Evolutionary conservation across 2,113 vertebrate species (phyloP).

Genomic region (Barbus barbus): DNA sequence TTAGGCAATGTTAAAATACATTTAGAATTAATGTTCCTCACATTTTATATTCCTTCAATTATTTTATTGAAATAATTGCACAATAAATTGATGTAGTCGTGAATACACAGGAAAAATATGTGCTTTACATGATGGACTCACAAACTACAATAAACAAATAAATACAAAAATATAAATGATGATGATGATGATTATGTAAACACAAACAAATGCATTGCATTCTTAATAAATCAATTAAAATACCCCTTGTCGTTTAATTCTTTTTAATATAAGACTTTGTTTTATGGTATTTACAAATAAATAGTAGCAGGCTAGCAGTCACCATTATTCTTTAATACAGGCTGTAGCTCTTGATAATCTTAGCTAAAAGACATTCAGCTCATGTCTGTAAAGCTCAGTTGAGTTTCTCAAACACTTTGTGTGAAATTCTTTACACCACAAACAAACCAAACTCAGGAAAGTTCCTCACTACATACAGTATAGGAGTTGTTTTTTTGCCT

Average conservation of each 20-base stretch:
- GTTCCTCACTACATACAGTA: neutral
- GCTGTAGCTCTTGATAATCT: neutral
- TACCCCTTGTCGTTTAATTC: neutral
- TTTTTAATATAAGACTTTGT: neutral
- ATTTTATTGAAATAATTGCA: too few relatives aligned
- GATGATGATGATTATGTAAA: neutral
- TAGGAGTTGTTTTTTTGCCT: conserved; percentile 20
- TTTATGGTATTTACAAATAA: neutral
- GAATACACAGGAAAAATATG: neutral
- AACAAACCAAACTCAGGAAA: neutral
- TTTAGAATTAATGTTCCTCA: too few relatives aligned
- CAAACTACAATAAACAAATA: neutral
- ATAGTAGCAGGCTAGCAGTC: neutral
- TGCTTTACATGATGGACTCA: neutral
- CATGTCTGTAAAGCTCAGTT: neutral
- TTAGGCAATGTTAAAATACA: too few relatives aligned
- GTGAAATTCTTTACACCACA: conserved; percentile 25
- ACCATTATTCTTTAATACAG: neutral
- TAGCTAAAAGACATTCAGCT: neutral
- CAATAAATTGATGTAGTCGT: neutral
- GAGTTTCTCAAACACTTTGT: conserved; percentile 1
- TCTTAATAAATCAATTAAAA: too few relatives aligned
- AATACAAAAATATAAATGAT: too few relatives aligned
- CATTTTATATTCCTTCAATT: too few relatives aligned
- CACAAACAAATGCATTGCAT: neutral